Conservation (phyloP, 2,888 invertebrate genomes). For the Apodemia mormo region DNA sequence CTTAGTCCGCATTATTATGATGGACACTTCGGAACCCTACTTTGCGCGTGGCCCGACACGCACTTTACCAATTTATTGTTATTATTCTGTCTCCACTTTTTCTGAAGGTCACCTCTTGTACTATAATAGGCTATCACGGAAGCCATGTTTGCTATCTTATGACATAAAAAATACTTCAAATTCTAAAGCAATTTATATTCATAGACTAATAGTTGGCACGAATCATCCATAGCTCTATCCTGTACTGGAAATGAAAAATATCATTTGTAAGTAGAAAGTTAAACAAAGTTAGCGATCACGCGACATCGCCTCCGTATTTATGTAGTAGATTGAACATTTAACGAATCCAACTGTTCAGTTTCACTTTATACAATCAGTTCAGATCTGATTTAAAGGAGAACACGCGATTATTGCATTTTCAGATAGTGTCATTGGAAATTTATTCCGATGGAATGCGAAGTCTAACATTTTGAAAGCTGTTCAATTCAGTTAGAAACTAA, state of each 20-base stretch:
- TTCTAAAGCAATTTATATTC: neutral
- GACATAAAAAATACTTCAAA: too few species aligned
- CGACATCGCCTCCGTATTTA: constrained; percentile 41
- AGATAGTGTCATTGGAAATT: constrained; percentile 31
- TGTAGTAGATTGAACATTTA: constrained; percentile 28
- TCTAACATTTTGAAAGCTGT: neutral
- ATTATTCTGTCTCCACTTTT: too few species aligned
- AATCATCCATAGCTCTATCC: constrained; percentile 14
- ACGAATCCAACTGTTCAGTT: constrained; percentile 10
- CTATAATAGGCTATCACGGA: too few species aligned
- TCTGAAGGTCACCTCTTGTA: too few species aligned
- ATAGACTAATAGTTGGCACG: constrained; percentile 13
- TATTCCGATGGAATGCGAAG: constrained; percentile 18
- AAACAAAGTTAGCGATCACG: constrained; percentile 45
- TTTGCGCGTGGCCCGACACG: too few species aligned
- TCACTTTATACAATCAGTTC: constrained; percentile 2
- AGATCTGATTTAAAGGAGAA: constrained; percentile 12
- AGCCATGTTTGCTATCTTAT: too few species aligned
- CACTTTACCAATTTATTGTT: too few species aligned
- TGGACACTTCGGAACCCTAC: too few species aligned
- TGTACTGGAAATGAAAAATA: constrained; percentile 38
- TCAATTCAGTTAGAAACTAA: neutral
- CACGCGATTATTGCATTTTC: constrained; percentile 31
- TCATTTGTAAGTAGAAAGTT: constrained; percentile 27
- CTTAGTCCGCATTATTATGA: too few species aligned